Conservation (phyloP, 2,113 vertebrate species). For the Pavo muticus region DNA sequence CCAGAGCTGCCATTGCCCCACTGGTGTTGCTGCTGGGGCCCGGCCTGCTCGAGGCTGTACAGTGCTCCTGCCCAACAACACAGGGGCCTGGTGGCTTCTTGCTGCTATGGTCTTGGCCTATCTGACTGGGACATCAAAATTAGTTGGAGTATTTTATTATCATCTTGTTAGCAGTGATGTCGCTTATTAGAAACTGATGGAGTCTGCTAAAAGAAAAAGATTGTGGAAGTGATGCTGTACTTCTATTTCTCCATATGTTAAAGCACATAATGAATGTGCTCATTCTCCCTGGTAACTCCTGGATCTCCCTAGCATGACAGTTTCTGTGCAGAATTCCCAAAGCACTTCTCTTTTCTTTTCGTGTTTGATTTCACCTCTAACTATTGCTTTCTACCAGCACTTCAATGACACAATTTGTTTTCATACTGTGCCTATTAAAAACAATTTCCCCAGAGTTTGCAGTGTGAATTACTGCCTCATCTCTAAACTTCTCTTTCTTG, state of each 20-base stretch:
- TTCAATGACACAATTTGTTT: background rate
- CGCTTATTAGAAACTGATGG: background rate
- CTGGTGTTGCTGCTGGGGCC: rapidly evolving
- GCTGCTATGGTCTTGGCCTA: background rate
- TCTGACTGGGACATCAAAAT: too few species aligned
- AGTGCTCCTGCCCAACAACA: rapidly evolving
- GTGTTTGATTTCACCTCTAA: background rate
- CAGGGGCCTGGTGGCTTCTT: rapidly evolving
- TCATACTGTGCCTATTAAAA: background rate
- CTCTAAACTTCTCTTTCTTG: background rate
- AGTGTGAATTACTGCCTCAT: background rate
- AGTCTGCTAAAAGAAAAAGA: background rate
- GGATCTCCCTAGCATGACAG: background rate
- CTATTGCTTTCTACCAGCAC: background rate
- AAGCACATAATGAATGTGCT: background rate
- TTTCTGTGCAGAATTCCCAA: background rate
- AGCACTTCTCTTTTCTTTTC: background rate
- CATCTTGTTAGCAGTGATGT: background rate
- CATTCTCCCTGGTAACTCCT: background rate
- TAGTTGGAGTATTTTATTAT: background rate
- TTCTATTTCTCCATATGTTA: background rate
- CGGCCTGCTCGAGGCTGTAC: too few species aligned
- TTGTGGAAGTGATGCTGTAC: background rate
- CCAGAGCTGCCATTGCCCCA: background rate
- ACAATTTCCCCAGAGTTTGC: background rate